Conservation (phyloP, 2,113 vertebrate genomes). For the Dipodomys spectabilis region DNA sequence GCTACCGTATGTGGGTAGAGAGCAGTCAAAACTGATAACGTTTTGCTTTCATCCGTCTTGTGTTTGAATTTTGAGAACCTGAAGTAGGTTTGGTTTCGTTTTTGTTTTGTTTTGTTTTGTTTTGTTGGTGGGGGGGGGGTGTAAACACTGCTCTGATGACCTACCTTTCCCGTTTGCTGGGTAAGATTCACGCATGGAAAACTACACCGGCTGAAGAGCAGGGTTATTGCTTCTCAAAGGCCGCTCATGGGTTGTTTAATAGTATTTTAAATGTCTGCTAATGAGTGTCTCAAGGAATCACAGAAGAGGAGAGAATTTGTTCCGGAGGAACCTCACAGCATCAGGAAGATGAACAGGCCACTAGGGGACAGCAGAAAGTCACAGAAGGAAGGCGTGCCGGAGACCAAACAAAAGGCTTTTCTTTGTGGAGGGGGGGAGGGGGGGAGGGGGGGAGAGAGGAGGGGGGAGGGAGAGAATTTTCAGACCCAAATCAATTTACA, state of each 20-base stretch:
- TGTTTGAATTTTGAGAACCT: constrained; percentile 92
- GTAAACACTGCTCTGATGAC: constrained; percentile 90
- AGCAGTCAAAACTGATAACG: constrained; percentile 93
- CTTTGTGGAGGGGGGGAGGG: constrained; percentile 86
- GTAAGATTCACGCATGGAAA: constrained; percentile 88
- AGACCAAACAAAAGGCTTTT: constrained; percentile 98
- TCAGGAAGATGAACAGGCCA: constrained; percentile 90
- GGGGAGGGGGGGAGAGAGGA: not conserved
- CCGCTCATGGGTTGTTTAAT: constrained; percentile 89
- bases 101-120: too few species aligned
- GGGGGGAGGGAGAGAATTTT: constrained; percentile 68
- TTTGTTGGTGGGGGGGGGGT: constrained; percentile 10
- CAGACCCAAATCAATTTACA: constrained; percentile 83
- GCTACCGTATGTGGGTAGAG: constrained; percentile 89
- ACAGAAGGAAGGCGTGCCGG: constrained; percentile 89
- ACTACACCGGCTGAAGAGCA: constrained; percentile 90
- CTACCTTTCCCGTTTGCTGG: constrained; percentile 91
- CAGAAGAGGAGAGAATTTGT: constrained; percentile 83
- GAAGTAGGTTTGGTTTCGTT: constrained; percentile 88
- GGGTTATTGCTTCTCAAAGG: constrained; percentile 86
- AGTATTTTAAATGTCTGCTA: constrained; percentile 94
- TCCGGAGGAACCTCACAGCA: constrained; percentile 83
- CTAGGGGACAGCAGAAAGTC: constrained; percentile 99
- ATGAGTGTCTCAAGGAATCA: constrained; percentile 90
- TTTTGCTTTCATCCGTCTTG: constrained; percentile 91